phyloP scores from a whole-genome alignment of 2,113 vertebrate genomes.

The Hipposideros armiger region DNA sequence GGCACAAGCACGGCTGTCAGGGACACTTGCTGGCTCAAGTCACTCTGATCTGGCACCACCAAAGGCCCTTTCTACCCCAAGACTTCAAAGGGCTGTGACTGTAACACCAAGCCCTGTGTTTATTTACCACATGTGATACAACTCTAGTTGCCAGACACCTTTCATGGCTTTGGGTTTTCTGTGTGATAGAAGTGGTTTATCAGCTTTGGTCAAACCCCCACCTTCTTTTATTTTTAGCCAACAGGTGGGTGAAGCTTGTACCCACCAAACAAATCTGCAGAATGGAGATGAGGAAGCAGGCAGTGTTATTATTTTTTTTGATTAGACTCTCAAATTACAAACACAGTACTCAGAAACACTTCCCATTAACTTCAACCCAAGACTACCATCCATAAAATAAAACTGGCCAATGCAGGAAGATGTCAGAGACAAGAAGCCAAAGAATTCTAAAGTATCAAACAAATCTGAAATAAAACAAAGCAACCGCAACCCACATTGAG shows the following conservation, averaged over 20 bases:
- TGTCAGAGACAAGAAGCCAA: background rate
- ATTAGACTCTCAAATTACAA: background rate
- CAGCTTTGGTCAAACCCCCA: background rate
- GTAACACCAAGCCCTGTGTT: background rate
- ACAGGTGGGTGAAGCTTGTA: background rate
- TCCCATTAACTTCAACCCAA: background rate
- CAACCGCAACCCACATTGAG: background rate
- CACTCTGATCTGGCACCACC: too few species aligned
- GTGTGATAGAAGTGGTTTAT: background rate
- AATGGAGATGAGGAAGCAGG: background rate
- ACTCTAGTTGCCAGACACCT: background rate
- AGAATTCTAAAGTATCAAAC: background rate
- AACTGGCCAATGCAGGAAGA: background rate
- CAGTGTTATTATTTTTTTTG: background rate
- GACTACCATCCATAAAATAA: background rate
- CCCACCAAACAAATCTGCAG: background rate
- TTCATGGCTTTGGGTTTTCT: background rate
- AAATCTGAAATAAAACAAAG: background rate
- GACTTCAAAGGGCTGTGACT: background rate
- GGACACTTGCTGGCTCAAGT: too few species aligned
- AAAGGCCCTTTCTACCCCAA: background rate
- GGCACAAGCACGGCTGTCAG: background rate
- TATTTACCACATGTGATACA: background rate
- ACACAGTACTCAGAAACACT: background rate
- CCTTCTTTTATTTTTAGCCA: background rate